phyloP scores from a whole-genome alignment of 2,888 invertebrate species.

The Nephrotoma appendiculata region DNA sequence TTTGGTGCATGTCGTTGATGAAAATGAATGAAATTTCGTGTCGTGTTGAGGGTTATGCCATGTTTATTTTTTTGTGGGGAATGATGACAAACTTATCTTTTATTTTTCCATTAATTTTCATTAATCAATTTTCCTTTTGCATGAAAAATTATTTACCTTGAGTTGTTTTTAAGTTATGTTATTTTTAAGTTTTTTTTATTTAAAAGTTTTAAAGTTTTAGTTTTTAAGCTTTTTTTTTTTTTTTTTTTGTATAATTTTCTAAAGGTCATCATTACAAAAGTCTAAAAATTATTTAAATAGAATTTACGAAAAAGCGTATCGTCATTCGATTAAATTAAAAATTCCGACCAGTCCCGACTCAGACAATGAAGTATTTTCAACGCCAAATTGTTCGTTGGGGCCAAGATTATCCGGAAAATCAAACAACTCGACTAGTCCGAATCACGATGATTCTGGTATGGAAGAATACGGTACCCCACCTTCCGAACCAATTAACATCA shows the following conservation, averaged over 20 bases:
- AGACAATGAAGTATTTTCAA: constrained; percentile 21
- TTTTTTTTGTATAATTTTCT: constrained; percentile 7
- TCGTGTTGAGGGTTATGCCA: background rate
- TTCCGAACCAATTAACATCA: constrained; percentile 22
- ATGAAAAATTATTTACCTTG: constrained; percentile 5
- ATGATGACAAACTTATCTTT: constrained; percentile 15
- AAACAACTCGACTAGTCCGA: background rate
- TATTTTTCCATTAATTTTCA: constrained; percentile 22
- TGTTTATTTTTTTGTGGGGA: background rate
- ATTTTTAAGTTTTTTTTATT: constrained; percentile 13
- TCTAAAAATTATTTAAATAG: constrained; percentile 26
- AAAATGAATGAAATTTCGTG: background rate
- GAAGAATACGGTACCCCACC: constrained; percentile 29
- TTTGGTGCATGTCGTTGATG: background rate
- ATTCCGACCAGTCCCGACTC: constrained; percentile 18
- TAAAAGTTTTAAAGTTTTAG: background rate
- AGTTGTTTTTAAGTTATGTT: constrained; percentile 6
- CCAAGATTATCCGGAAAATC: background rate
- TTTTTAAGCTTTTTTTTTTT: constrained; percentile 3
- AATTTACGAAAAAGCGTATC: constrained; percentile 31
- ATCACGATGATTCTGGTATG: constrained; percentile 15
- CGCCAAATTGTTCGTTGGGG: constrained; percentile 26
- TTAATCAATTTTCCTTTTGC: constrained; percentile 6
- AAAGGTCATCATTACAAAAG: constrained; percentile 27
- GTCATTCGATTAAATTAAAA: constrained; percentile 27